phyloP scores from a whole-genome alignment of 2,113 vertebrate species.

The Rafetus swinhoei region DNA sequence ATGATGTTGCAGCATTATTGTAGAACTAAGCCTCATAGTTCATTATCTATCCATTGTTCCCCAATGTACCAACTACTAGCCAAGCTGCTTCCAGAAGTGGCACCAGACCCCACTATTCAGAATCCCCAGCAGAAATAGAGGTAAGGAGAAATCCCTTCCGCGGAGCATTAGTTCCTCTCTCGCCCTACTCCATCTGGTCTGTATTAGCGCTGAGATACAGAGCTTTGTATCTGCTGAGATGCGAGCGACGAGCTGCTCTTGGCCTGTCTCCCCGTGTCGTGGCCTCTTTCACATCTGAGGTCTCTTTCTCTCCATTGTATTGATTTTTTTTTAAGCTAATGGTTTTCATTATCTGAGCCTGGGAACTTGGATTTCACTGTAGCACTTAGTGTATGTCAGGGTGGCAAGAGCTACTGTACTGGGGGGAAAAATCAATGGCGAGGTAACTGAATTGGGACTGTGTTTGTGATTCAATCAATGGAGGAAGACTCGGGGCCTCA shows the following conservation, averaged over 20 bases:
- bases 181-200: background rate
- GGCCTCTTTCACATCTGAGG: background rate
- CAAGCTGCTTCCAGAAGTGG: background rate
- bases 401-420: background rate
- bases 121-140: background rate
- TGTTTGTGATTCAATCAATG: background rate
- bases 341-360: background rate
- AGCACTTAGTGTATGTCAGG: background rate
- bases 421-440: background rate
- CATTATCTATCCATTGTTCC: background rate
- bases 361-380: background rate
- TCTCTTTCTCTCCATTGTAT: background rate
- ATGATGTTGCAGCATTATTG: background rate
- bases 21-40: background rate
- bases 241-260: background rate
- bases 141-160: fast-evolving
- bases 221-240: background rate
- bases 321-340: background rate
- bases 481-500: background rate
- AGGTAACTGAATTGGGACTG: background rate
- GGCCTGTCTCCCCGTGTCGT: background rate
- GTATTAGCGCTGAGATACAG: background rate
- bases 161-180: background rate
- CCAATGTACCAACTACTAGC: background rate
- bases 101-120: background rate